Percentiles rank a stretch among this genome's conserved stretches.
Evolutionary conservation across 1,140 invertebrate species (phyloP).

Genomic region (Danaus melanippus): DNA sequence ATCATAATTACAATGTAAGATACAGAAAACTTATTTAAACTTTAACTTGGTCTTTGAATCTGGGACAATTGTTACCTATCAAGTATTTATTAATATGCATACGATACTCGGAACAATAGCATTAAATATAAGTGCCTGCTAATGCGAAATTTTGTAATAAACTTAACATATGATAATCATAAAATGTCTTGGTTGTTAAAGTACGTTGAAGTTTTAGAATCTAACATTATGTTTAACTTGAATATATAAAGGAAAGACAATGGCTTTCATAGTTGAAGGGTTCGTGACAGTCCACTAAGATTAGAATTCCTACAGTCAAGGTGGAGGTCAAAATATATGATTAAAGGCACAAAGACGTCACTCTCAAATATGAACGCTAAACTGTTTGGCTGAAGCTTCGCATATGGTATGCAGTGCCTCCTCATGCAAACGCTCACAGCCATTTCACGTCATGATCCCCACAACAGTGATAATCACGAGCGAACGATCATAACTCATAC

Average conservation of each 20-base stretch:
- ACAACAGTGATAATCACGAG: slow-evolving; percentile 41
- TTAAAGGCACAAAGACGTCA: slow-evolving; percentile 10
- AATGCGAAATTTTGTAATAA: no score
- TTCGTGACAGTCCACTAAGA: slow-evolving; percentile 25
- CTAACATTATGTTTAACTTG: slow-evolving; percentile 4
- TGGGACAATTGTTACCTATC: no score
- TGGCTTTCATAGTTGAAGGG: slow-evolving; percentile 18
- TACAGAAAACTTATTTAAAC: no score
- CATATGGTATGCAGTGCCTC: slow-evolving; percentile 13
- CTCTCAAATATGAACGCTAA: slow-evolving; percentile 21
- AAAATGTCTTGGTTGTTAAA: no score
- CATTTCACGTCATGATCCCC: slow-evolving; percentile 21
- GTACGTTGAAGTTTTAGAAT: no score
- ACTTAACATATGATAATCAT: no score
- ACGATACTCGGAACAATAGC: no score
- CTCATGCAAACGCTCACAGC: slow-evolving; percentile 14
- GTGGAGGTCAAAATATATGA: slow-evolving; percentile 21
- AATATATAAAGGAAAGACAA: slow-evolving; percentile 16
- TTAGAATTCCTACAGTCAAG: slow-evolving; percentile 14
- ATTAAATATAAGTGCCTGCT: no score
- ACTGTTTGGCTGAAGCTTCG: slow-evolving; percentile 10
- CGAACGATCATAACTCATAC: slow-evolving; percentile 43
- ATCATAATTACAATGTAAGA: no score
- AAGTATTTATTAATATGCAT: no score
- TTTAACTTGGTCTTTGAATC: no score